A percentile compares a stretch with the other conserved stretches of the same genome.
Conservation (phyloP, 1,140 invertebrate species). For the Aphelenchoides fujianensis region DNA sequence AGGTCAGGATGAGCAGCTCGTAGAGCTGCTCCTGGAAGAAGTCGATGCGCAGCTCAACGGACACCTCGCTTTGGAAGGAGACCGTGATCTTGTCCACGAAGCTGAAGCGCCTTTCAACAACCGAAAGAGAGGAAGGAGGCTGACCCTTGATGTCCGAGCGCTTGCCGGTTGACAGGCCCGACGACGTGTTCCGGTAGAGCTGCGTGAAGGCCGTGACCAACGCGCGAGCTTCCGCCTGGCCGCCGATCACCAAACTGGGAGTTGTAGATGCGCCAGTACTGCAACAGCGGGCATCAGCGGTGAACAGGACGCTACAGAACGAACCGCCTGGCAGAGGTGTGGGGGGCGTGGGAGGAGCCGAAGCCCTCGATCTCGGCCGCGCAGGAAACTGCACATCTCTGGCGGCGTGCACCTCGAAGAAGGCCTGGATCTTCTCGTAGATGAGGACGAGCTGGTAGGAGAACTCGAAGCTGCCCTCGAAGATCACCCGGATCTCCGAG, state of each 20-base stretch:
- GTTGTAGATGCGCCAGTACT: conserved; percentile 9
- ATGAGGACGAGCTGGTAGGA: not conserved
- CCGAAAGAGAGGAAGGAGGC: not conserved
- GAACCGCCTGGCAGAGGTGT: not conserved
- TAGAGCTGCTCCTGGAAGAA: not conserved
- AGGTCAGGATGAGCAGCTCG: conserved; percentile 7
- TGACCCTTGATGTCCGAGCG: conserved; percentile 8
- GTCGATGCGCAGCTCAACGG: conserved; percentile 7
- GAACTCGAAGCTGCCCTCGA: not conserved
- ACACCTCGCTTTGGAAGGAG: not conserved
- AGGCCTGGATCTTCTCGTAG: not conserved
- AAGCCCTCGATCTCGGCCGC: too few relatives aligned
- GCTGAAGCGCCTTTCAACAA: not conserved
- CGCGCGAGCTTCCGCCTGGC: not conserved
- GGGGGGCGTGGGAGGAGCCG: too few relatives aligned
- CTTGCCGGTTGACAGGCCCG: not conserved
- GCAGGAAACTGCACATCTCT: too few relatives aligned
- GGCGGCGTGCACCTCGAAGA: not conserved
- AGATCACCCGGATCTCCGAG: not conserved
- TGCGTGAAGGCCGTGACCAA: not conserved
- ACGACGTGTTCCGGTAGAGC: not conserved
- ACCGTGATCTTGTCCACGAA: conserved; percentile 2
- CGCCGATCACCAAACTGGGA: conserved; percentile 5
- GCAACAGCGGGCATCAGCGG: not conserved
- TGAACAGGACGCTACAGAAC: not conserved